Conservation (phyloP, 2,888 invertebrate species). For the Chaitophorus viminalis region DNA sequence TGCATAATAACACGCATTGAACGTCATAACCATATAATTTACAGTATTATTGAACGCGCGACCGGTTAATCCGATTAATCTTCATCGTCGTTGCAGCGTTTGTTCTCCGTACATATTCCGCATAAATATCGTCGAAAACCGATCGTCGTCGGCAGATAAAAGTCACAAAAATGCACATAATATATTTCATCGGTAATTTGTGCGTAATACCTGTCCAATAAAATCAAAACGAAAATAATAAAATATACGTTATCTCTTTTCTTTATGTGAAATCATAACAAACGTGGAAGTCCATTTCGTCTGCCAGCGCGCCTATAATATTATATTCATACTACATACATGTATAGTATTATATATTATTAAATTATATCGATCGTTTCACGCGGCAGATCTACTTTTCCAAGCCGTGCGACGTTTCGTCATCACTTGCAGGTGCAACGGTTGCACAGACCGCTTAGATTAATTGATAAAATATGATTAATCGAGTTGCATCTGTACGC, state of each 20-base stretch:
- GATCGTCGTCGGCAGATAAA: background rate
- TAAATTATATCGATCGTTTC: background rate
- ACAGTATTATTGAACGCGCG: no score
- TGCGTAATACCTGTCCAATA: no score
- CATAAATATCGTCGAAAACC: background rate
- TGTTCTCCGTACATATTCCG: background rate
- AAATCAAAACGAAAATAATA: no score
- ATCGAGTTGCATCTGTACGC: conserved; percentile 35
- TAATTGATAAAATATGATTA: conserved; percentile 23
- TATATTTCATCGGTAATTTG: background rate
- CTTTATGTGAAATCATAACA: background rate
- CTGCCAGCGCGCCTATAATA: background rate
- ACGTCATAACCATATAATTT: background rate
- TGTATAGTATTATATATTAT: no score
- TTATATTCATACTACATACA: no score
- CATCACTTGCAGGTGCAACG: background rate
- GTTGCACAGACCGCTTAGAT: conserved; percentile 6
- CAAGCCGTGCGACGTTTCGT: conserved; percentile 31
- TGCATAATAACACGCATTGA: background rate
- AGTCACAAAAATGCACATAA: background rate
- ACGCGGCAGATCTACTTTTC: conserved; percentile 12
- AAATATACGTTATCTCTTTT: no score
- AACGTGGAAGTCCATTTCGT: background rate
- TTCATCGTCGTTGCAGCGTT: background rate
- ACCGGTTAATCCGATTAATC: background rate